A percentile compares a stretch with the other conserved stretches of the same genome.
Conservation (phyloP, 92 coral and sea anemone genomes). For the Diadumene lineata region DNA sequence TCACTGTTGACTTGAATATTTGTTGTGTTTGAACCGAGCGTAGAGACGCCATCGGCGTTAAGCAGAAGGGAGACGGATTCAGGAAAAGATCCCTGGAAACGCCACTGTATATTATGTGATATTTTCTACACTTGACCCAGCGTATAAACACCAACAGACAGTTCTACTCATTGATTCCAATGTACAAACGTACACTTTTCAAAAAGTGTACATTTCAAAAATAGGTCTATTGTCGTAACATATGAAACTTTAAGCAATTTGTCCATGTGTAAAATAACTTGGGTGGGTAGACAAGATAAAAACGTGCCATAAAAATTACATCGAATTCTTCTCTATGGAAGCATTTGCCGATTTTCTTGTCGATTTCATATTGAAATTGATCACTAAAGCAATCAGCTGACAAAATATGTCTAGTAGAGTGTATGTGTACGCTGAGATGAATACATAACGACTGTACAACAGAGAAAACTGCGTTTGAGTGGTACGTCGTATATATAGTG, state of each 20-base stretch:
- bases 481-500: slow-evolving; percentile 53
- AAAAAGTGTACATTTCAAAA: background rate
- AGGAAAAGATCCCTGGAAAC: slow-evolving; percentile 24
- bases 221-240: slow-evolving; percentile 1
- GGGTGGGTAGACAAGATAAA: slow-evolving; percentile 5
- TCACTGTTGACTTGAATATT: slow-evolving; percentile 4
- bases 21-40: slow-evolving; percentile 19
- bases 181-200: background rate
- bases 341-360: slow-evolving; percentile 9
- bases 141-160: background rate
- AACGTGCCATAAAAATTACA: slow-evolving; percentile 27
- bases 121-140: slow-evolving; percentile 12
- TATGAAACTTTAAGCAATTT: slow-evolving; percentile 15
- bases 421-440: background rate
- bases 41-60: slow-evolving; percentile 36
- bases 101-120: slow-evolving; percentile 11
- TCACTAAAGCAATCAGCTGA: background rate
- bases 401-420: background rate
- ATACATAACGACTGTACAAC: slow-evolving; percentile 16
- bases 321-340: slow-evolving; percentile 7
- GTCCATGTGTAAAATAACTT: slow-evolving; percentile 30
- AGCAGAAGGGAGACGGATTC: slow-evolving; percentile 15
- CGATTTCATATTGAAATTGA: slow-evolving; percentile 8
- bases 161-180: background rate
- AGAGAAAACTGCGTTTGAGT: slow-evolving; percentile 32